Evolutionary conservation across 2,888 invertebrate genomes (phyloP).

Genomic region (Leptarthrus brevirostris): DNA sequence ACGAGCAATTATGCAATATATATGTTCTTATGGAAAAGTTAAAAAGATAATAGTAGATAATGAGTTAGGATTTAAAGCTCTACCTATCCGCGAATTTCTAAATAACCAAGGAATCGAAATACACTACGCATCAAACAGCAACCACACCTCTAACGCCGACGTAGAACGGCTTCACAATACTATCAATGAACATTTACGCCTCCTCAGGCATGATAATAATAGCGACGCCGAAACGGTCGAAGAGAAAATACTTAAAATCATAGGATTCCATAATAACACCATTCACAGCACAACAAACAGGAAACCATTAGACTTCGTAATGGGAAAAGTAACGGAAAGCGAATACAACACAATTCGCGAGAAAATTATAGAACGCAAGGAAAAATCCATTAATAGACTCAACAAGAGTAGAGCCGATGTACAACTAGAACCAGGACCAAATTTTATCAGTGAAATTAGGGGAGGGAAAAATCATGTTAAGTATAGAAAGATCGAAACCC

Average conservation of each 20-base stretch:
- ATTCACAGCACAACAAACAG: conserved; percentile 42
- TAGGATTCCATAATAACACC: too few species aligned
- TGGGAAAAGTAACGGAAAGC: conserved; percentile 50
- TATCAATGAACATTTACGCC: conserved; percentile 54
- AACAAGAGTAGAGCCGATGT: conserved; percentile 18
- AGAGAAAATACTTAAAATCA: conserved; percentile 54
- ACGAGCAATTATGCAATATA: conserved; percentile 49
- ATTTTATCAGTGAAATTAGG: conserved; percentile 20
- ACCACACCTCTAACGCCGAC: conserved; percentile 55
- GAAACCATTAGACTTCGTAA: conserved; percentile 55
- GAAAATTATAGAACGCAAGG: conserved; percentile 50
- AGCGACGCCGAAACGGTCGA: conserved; percentile 52
- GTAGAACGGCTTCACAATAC: conserved; percentile 54
- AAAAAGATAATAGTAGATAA: conserved; percentile 53
- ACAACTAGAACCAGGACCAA: conserved; percentile 8
- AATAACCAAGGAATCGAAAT: conserved; percentile 50
- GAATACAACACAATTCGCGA: conserved; percentile 52
- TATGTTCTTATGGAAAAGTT: conserved; percentile 48
- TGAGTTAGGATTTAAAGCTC: conserved; percentile 54
- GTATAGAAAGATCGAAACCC: conserved; percentile 51
- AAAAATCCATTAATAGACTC: conserved; percentile 49
- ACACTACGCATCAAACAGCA: conserved; percentile 54
- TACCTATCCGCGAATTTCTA: conserved; percentile 53
- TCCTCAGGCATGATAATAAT: conserved; percentile 53
- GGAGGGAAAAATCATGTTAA: conserved; percentile 43